Evolutionary conservation across 2,888 invertebrate genomes (phyloP), one percentile per base, ranked within the genome.

Genomic region (Tridacna gigas): DNA sequence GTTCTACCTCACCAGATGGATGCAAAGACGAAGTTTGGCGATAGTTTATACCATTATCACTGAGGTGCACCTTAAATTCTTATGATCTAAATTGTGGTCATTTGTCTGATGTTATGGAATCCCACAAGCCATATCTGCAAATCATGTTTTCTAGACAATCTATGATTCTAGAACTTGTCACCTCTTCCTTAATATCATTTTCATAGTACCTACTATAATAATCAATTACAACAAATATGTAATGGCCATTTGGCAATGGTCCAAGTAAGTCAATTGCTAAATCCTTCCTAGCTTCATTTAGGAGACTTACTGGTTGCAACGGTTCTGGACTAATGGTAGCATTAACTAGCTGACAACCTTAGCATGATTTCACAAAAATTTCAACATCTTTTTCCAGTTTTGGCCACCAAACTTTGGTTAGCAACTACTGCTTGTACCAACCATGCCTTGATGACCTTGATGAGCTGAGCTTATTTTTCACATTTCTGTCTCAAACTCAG

Each of bases 131-230:
- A 79, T 87, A 76, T n/a, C 37, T 75, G 20, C 48, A 26, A 71
- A 89, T 89, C 78, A 85, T 82, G n/a, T 74, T 79, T 20, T 88
- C 87, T n/a, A 89, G 51, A 15, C 47, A 28, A 12, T 83, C 76
- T 9, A 82, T 80, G 5, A 88, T 80, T 56, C 83, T 87, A 5
- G 78, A 81, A 12, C 78, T 69, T n/a, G 86, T 84, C 25, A 76
- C 86, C 13, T 67, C 66, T 51, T 84, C 86, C 18, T 71, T 84
- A 15, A 88, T 82, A 9, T 80, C 86, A 15, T 84, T 74, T 66
- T 88, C 89, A 79, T 71, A 80, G 60, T 80, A 89, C 12, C 88
- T 51, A 73, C 88, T 91, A 47, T 85, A 89, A 75, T 90, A 90
- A 69, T 91, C 89, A 7, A 87, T 80, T 47, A 83, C 71, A 7